Evolutionary conservation across 2,113 vertebrate genomes (phyloP).

Genomic region (Mustela nigripes): DNA sequence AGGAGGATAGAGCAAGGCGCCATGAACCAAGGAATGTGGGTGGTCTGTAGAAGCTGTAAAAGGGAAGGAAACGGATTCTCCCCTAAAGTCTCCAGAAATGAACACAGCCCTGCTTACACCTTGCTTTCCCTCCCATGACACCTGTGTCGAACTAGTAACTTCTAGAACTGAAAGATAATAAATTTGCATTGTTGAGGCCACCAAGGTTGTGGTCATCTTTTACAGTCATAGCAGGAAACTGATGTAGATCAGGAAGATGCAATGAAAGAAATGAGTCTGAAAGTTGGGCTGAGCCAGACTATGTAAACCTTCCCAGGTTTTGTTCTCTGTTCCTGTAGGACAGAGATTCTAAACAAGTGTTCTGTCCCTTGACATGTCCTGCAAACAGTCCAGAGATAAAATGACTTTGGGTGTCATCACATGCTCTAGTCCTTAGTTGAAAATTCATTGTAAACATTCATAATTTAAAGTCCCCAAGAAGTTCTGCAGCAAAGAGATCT

Average conservation of each 20-base stretch:
- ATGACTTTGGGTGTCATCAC: neutral
- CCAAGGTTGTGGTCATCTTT: neutral
- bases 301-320: neutral
- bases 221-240: neutral
- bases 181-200: neutral
- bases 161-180: neutral
- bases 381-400: neutral
- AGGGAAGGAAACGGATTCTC: neutral
- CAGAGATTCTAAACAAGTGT: neutral
- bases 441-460: neutral
- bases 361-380: neutral
- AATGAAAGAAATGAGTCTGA: neutral
- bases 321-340: neutral
- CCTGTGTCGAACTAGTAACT: neutral
- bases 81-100: neutral
- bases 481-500: neutral
- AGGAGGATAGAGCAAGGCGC: neutral
- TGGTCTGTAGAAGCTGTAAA: neutral
- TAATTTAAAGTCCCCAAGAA: neutral
- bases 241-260: neutral
- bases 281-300: neutral
- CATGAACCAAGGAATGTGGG: neutral
- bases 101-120: neutral
- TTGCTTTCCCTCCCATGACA: neutral
- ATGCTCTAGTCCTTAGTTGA: neutral